These are phyloP conservation scores for Sebastes iracundus DNA, from an alignment of 2,797 vertebrate genomes.

Conservation along the genomic window DNA sequence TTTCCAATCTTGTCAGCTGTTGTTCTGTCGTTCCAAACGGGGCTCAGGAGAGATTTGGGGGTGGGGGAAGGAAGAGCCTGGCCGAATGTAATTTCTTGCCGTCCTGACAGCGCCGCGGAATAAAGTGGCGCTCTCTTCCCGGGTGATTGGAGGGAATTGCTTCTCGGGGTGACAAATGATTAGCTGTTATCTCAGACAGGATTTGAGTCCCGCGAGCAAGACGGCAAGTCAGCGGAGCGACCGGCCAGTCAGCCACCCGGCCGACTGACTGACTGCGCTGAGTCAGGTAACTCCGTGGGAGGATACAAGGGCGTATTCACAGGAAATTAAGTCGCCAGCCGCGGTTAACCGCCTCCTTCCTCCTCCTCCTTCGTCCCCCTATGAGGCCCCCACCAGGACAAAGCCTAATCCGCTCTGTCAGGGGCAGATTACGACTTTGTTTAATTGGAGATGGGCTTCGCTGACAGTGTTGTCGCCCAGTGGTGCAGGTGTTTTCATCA, in stretches of 20 bases:
- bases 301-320: slow-evolving; percentile 79
- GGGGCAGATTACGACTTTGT: slow-evolving; percentile 85
- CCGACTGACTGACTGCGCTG: slow-evolving; percentile 65
- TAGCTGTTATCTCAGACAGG: slow-evolving; percentile 95
- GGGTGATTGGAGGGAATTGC: slow-evolving; percentile 97
- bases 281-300: slow-evolving; percentile 92
- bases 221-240: slow-evolving; percentile 49
- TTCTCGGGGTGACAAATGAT: slow-evolving; percentile 98
- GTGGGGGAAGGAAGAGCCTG: slow-evolving; percentile 78
- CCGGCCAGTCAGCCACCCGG: slow-evolving; percentile 42
- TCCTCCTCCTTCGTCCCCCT: background rate
- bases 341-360: slow-evolving; percentile 63
- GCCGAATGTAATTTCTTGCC: slow-evolving; percentile 95
- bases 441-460: slow-evolving; percentile 81
- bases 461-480: slow-evolving; percentile 62
- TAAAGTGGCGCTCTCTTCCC: slow-evolving; percentile 91
- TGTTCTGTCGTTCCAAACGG: slow-evolving; percentile 82
- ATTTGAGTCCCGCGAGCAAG: slow-evolving; percentile 93
- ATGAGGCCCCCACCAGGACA: slow-evolving; percentile 75
- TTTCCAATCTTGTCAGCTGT: slow-evolving; percentile 89
- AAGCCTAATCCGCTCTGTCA: slow-evolving; percentile 87
- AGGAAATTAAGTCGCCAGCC: slow-evolving; percentile 89
- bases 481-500: slow-evolving; percentile 59
- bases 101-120: slow-evolving; percentile 92
- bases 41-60: slow-evolving; percentile 81